Evolutionary conservation across 2,797 vertebrate genomes (phyloP).

Genomic region (Aphelocoma californica): DNA sequence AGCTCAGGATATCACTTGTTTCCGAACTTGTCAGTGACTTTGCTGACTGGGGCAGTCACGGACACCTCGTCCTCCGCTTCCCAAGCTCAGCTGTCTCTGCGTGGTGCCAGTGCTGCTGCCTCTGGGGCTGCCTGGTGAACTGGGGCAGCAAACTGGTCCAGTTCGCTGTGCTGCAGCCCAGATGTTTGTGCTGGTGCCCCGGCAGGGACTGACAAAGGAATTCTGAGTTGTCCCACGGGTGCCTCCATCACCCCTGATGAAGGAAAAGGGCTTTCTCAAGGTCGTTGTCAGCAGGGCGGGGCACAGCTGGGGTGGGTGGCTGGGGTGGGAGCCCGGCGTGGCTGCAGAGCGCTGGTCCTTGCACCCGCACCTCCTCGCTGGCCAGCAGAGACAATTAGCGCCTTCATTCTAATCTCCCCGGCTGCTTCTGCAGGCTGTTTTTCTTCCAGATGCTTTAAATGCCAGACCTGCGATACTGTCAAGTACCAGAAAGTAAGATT

Average conservation of each 20-base stretch:
- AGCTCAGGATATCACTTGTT: background rate
- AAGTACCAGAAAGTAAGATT: constrained; percentile 12
- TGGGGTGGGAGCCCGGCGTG: accelerated
- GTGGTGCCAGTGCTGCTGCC: background rate
- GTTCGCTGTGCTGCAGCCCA: background rate
- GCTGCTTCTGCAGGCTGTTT: background rate
- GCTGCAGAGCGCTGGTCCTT: too few relatives aligned
- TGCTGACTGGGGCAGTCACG: background rate
- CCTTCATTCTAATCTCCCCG: background rate
- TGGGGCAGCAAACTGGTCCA: background rate
- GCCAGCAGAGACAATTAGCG: background rate
- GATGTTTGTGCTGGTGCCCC: background rate
- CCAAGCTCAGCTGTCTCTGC: background rate
- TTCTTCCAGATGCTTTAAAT: constrained; percentile 36
- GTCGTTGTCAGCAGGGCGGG: background rate
- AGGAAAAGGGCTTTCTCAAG: background rate
- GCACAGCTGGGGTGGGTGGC: background rate
- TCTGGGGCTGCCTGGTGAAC: background rate
- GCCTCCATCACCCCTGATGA: background rate
- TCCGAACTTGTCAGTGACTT: background rate
- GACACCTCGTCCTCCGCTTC: accelerated
- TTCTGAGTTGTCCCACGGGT: accelerated
- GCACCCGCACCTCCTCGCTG: background rate
- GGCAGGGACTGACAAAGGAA: accelerated
- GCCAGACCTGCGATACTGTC: background rate